Base-by-base conservation (phyloP, 2,797 vertebrate species). In the Enteromius mattozi region DNA sequence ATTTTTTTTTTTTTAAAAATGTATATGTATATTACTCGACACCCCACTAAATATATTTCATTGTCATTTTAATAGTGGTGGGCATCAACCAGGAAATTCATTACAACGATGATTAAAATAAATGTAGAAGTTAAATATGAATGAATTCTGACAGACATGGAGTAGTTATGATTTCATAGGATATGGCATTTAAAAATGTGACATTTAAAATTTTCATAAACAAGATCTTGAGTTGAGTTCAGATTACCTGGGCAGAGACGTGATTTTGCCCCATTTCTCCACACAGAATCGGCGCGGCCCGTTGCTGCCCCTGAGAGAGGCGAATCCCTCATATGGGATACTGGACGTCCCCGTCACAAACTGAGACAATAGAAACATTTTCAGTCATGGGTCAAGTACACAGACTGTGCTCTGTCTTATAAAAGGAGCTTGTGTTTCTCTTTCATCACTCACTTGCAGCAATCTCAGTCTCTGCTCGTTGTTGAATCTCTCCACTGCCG, bases 241-340 rank as follows among this genome's bases (percentile, higher is more conserved):
- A 63, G 12, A 13, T 45, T 82, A 99, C 98, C 98, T 97, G 91
- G 98, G 98, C 87, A 99, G 94, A 16, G 98, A 96, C 0, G 97
- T 97, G 91, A 98, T 96, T 91, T 99, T 99, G 0, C 98, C 98
- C 98, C 98, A 99, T 91, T 99, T 99, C 90, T 99, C 98, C 85
- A 99, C 97, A 49, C 98, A 99, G 94, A 99, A 99, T 78, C 98
- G 94, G 37, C 98, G 96, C 0, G 98, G 98, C 42, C 98, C 98
- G 0, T 99, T 99, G 92, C 98, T 99, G 27, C 98, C 98, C 40
- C 98, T 93, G 13, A 99, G 95, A 24, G 98, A 96, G 9, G 98
- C 97, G 27, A 99, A 99, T 30, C 98, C 98, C 92, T 99, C 98
- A 0, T 99, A 99, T 0, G 98, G 98, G 87, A 99, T 98, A 84